Evolutionary conservation across 2,888 invertebrate genomes (phyloP).

Genomic region (Tetranychus piercei): DNA sequence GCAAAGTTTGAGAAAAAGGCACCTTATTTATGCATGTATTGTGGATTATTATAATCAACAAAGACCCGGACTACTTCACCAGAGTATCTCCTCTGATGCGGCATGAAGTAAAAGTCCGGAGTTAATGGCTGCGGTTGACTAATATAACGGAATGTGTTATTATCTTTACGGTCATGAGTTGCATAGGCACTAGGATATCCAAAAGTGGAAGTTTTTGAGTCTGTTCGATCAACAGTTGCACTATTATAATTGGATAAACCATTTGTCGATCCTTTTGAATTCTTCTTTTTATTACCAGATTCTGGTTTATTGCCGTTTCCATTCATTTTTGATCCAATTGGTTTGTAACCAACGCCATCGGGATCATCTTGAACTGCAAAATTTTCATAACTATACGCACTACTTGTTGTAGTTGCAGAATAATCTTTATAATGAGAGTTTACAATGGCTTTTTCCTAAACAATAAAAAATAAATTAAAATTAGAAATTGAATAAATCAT

Average conservation of each 20-base stretch:
- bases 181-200: slow-evolving; percentile 17
- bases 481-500: neutral
- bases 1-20: neutral
- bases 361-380: slow-evolving; percentile 38
- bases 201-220: slow-evolving; percentile 5
- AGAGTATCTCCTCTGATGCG: slow-evolving; percentile 76
- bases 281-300: slow-evolving; percentile 16
- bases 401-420: slow-evolving; percentile 42
- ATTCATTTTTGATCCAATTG: slow-evolving; percentile 19
- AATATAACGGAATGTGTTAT: slow-evolving; percentile 5
- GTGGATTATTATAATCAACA: slow-evolving; percentile 52
- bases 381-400: slow-evolving; percentile 74
- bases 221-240: slow-evolving; percentile 5
- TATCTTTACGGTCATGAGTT: slow-evolving; percentile 19
- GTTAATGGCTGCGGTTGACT: slow-evolving; percentile 14
- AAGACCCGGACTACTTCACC: slow-evolving; percentile 70
- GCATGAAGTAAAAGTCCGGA: slow-evolving; percentile 78
- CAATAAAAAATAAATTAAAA: neutral
- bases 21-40: slow-evolving; percentile 20
- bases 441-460: slow-evolving; percentile 58
- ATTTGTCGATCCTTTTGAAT: neutral
- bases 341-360: slow-evolving; percentile 5
- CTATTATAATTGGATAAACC: neutral
- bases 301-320: slow-evolving; percentile 21
- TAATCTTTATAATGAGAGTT: slow-evolving; percentile 78